Evolutionary conservation across 2,113 vertebrate genomes (phyloP).

Genomic region (Indicator maculatus): DNA sequence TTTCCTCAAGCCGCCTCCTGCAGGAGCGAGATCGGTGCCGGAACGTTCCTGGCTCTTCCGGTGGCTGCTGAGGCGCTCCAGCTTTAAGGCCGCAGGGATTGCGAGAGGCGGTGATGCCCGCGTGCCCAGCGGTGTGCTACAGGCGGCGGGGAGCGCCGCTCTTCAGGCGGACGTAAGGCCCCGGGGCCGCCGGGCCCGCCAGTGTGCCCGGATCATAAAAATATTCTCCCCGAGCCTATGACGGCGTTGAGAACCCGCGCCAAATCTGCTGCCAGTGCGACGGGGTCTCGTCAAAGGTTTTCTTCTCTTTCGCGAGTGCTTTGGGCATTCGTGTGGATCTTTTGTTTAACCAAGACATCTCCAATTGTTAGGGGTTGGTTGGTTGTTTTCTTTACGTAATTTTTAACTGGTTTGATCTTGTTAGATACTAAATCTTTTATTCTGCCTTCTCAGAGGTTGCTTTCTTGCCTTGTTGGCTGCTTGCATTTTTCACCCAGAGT

Average conservation of each 20-base stretch:
- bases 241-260: not conserved
- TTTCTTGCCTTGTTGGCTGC: no score
- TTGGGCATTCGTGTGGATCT: not conserved
- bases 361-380: rapidly evolving
- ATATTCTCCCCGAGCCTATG: rapidly evolving
- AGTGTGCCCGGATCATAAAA: rapidly evolving
- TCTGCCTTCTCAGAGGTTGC: not conserved
- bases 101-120: not conserved
- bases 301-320: not conserved
- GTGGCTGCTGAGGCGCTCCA: not conserved
- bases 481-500: rapidly evolving
- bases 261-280: not conserved
- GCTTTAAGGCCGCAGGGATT: rapidly evolving
- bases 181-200: not conserved
- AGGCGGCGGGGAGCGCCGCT: not conserved
- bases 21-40: rapidly evolving
- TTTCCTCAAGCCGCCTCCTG: rapidly evolving
- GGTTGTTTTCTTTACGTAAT: no score
- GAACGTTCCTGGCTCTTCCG: rapidly evolving
- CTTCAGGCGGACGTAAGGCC: no score
- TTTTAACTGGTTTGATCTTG: rapidly evolving
- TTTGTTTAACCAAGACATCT: rapidly evolving
- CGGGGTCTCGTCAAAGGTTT: not conserved
- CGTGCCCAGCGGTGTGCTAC: no score
- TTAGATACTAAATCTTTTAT: rapidly evolving